Conservation (phyloP, 92 coral and sea anemone species). For the Siderastrea radians region DNA sequence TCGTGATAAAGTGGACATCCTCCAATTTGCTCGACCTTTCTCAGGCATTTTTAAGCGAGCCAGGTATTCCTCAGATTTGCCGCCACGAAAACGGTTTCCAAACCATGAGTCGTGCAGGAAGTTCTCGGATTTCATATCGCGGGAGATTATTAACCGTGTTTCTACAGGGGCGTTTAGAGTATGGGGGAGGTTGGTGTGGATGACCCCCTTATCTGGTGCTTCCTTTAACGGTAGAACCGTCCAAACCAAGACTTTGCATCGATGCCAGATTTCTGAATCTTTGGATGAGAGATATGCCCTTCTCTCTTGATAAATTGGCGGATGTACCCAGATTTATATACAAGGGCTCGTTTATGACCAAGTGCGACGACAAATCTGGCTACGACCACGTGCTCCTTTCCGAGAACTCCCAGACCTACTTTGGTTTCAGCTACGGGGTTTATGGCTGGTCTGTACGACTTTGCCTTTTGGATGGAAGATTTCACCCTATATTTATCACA, state of each 20-base stretch:
- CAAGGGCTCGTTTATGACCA: conserved; percentile 14
- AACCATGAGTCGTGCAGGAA: conserved; percentile 24
- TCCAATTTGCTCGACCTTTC: conserved; percentile 26
- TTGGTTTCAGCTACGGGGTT: conserved; percentile 28
- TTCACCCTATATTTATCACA: conserved; percentile 34
- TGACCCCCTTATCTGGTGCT: conserved; percentile 1
- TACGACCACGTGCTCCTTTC: conserved; percentile 28
- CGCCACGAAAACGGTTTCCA: conserved; percentile 21
- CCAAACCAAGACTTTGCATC: conserved; percentile 2
- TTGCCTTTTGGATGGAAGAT: conserved; percentile 37
- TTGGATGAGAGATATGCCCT: conserved; percentile 20
- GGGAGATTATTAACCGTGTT: conserved; percentile 8
- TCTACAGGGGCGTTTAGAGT: conserved; percentile 1
- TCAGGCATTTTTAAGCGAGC: conserved; percentile 18
- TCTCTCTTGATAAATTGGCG: conserved; percentile 26
- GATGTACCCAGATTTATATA: conserved; percentile 28
- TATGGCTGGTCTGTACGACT: conserved; percentile 41
- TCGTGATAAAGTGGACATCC: conserved; percentile 29
- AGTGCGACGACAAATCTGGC: conserved; percentile 18
- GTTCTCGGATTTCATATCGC: conserved; percentile 1
- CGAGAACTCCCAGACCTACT: conserved; percentile 23
- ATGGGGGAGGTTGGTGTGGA: conserved; percentile 7
- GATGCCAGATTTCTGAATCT: conserved; percentile 12
- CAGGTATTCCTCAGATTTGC: conserved; percentile 11
- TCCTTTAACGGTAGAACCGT: conserved; percentile 22